A percentile compares a stretch with the other conserved stretches of the same genome.
Evolutionary conservation across 2,113 vertebrate species (phyloP).

Genomic region (Progne subis): DNA sequence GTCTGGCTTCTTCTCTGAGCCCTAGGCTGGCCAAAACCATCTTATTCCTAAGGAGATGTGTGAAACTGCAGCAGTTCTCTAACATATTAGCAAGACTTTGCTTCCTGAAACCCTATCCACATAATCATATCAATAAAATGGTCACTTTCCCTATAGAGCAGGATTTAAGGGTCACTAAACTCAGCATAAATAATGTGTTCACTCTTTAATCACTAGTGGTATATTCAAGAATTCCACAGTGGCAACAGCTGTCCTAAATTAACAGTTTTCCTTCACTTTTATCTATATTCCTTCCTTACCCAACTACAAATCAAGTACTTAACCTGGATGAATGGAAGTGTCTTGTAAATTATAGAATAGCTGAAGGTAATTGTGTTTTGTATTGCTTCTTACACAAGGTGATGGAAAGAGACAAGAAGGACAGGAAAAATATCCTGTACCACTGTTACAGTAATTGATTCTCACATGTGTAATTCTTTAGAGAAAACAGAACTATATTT

Average conservation of each 20-base stretch:
- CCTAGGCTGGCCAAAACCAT: not conserved
- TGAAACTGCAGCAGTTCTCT: not conserved
- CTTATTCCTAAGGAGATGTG: not conserved
- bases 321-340: not conserved
- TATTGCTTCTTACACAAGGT: not conserved
- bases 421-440: not conserved
- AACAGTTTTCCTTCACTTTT: not conserved
- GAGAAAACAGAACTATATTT: not conserved
- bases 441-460: not conserved
- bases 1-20: not conserved
- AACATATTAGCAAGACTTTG: accelerated
- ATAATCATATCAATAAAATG: not conserved
- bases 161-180: not conserved
- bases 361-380: not conserved
- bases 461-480: not conserved
- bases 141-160: not conserved
- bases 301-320: not conserved
- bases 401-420: not conserved
- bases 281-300: not conserved
- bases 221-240: not conserved
- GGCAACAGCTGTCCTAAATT: not conserved
- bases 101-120: not conserved
- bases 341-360: not conserved
- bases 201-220: not conserved
- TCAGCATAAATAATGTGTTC: not conserved